These are phyloP conservation scores for Octodonta nipae DNA, from an alignment of 2,888 invertebrate genomes.

Conservation along the genomic window DNA sequence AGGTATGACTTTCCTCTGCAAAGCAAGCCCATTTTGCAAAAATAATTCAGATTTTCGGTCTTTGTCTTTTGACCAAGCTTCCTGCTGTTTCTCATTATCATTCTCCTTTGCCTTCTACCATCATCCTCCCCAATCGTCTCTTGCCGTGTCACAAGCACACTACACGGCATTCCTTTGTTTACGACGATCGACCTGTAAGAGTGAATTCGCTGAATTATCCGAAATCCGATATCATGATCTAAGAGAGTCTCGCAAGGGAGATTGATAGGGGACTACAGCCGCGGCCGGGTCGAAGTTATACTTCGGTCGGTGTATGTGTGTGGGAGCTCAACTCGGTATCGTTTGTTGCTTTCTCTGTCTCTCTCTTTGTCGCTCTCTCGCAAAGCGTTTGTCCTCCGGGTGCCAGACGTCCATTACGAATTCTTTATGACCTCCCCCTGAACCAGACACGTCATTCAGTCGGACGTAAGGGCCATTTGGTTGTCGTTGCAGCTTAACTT, in stretches of 20 bases:
- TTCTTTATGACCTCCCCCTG: constrained; percentile 33
- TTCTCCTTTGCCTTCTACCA: constrained; percentile 1
- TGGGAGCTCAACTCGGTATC: constrained; percentile 7
- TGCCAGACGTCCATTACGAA: constrained; percentile 31
- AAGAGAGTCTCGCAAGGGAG: constrained; percentile 7
- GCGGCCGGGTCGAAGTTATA: not conserved
- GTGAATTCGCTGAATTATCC: constrained; percentile 5
- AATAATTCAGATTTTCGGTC: too few relatives aligned
- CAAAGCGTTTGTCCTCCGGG: constrained; percentile 8
- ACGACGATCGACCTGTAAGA: constrained; percentile 4
- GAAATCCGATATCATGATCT: constrained; percentile 9
- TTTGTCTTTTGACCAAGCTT: too few relatives aligned
- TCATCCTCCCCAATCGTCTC: constrained; percentile 5
- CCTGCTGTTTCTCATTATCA: constrained; percentile 5
- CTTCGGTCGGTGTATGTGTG: constrained; percentile 3
- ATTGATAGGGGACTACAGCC: constrained; percentile 8
- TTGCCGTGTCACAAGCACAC: not conserved
- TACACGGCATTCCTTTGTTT: constrained; percentile 5
- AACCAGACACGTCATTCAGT: constrained; percentile 13
- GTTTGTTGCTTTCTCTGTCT: constrained; percentile 7
- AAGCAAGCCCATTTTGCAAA: too few relatives aligned
- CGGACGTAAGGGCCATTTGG: constrained; percentile 1
- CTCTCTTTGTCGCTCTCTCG: constrained; percentile 8
- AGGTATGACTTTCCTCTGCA: too few relatives aligned
- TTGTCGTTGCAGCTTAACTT: too few relatives aligned